Conservation (phyloP, 1,140 invertebrate genomes). For the Solenopsis invicta region DNA sequence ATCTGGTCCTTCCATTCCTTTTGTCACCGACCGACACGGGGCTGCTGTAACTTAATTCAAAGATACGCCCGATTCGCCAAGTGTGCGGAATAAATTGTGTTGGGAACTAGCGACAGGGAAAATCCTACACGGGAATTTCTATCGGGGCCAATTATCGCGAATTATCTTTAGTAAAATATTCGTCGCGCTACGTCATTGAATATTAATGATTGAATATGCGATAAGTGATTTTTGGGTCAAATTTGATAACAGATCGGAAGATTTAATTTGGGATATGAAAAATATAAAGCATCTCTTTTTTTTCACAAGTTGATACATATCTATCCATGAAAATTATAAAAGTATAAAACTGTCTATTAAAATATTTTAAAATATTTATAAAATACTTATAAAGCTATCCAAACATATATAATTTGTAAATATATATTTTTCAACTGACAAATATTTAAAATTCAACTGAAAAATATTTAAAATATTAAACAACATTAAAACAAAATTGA, state of each 20-base stretch:
- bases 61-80: constrained; percentile 68
- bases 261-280: not conserved
- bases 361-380: not conserved
- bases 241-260: not conserved
- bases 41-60: constrained; percentile 62
- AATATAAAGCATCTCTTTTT: not conserved
- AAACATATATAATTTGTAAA: constrained; percentile 9
- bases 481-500: too few species aligned
- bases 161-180: constrained; percentile 51
- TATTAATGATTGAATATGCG: not conserved
- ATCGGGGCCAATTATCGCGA: constrained; percentile 68
- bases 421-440: not conserved
- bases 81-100: constrained; percentile 71
- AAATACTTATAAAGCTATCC: not conserved
- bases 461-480: too few species aligned
- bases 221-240: not conserved
- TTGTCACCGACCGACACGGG: constrained; percentile 38
- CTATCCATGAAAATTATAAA: too few species aligned
- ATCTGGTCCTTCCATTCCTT: constrained; percentile 52
- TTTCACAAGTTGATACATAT: not conserved
- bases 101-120: constrained; percentile 46
- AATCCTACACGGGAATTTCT: constrained; percentile 51
- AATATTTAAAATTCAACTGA: too few species aligned
- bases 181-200: not conserved
- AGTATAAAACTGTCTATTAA: too few species aligned